Conservation (phyloP, 2,888 invertebrate species). For the Drosophila phalerata region DNA sequence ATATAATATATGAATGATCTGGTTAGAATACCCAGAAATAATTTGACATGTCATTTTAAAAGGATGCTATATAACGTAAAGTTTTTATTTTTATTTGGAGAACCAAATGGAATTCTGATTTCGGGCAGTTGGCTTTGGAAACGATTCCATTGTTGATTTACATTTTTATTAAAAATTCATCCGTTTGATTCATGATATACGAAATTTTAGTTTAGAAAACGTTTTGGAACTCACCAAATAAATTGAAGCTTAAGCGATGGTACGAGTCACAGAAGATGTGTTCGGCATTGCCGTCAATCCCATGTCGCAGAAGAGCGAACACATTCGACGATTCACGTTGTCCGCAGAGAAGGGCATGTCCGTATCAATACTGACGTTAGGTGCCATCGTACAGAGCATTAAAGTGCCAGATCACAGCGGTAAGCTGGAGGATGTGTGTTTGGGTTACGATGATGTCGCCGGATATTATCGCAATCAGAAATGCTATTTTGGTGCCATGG, state of each 20-base stretch:
- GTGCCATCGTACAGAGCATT: conserved; percentile 92
- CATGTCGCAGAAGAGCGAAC: conserved; percentile 69
- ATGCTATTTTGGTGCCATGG: conserved; percentile 94
- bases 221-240: conserved; percentile 27
- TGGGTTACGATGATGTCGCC: conserved; percentile 93
- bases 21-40: background rate
- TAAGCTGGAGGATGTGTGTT: conserved; percentile 90
- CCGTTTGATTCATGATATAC: conserved; percentile 27
- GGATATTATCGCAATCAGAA: conserved; percentile 89
- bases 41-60: background rate
- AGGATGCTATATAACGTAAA: background rate
- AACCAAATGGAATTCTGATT: background rate
- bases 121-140: conserved; percentile 35
- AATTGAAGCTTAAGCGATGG: conserved; percentile 56
- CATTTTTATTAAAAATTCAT: conserved; percentile 17
- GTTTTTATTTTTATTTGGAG: background rate
- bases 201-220: conserved; percentile 43
- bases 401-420: conserved; percentile 91
- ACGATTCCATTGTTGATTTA: background rate
- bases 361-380: conserved; percentile 88
- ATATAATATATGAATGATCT: background rate
- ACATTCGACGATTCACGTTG: conserved; percentile 81
- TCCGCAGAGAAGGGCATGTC: conserved; percentile 75
- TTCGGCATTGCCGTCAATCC: conserved; percentile 83
- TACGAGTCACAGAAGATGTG: conserved; percentile 82